Base-by-base conservation (phyloP, 2,113 vertebrate genomes). In the Nettapus auritus region DNA sequence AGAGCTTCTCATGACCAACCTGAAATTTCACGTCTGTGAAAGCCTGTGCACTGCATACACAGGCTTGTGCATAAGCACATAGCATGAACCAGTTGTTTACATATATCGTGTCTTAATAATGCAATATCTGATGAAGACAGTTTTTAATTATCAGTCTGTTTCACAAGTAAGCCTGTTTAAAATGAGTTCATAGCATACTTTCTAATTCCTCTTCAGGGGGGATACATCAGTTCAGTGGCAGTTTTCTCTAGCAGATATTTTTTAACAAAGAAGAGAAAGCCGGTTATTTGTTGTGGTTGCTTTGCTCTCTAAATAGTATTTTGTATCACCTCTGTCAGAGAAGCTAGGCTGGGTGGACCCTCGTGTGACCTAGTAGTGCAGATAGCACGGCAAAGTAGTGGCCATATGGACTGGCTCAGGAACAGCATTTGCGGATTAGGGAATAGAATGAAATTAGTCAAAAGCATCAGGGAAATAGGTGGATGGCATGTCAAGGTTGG, bases 401-500 rank as follows among this genome's bases (percentile, higher is more conserved):
- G 40, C 92, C 93, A 79, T 88, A 88, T 95, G 96, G 86, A 48
- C 56, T 68, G 69, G 91, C 81, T 95, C 76, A 88, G 88, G 53
- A 88, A 75, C 46, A 91, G 69, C 73, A 73, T 92, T 87, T 91
- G 50, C 0, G 8, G 88, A 90, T 94, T 96, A 97, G 68, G 48
- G 76, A 91, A 26, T 75, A 48, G 76, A 70, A 86, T 78, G 53
- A 91, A 97, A 94, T 94, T 48, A 90, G 85, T 83, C 66, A 82
- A 29, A 94, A 84, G 68, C 89, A 73, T 94, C 69, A 69, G 86
- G 69, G 64, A 90, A 68, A 56, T 84, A 88, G 82, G 93, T 94
- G 73, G 64, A 71, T 90, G 80, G 73, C 69, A 19, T 64, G 69
- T 95, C 82, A 91, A 86, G 82, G 80, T 96, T 94, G 92, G 76